phyloP scores from a whole-genome alignment of 2,797 vertebrate species.

The Danio albolineatus region DNA sequence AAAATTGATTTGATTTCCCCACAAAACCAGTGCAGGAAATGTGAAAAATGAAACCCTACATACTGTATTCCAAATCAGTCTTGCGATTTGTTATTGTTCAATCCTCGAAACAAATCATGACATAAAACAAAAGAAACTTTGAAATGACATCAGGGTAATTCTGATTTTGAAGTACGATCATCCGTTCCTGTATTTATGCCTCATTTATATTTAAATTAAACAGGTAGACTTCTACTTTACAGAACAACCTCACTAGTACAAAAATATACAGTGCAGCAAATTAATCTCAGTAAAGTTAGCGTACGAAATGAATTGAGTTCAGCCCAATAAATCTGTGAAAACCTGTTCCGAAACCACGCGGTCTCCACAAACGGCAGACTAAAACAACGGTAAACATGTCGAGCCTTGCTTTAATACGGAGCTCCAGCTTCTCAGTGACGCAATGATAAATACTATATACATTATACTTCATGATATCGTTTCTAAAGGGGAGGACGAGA shows the following conservation, averaged over 20 bases:
- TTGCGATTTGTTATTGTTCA: background rate
- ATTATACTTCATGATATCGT: slow-evolving; percentile 73
- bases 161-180: slow-evolving; percentile 5
- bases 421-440: slow-evolving; percentile 70
- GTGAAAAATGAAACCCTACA: background rate
- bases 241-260: slow-evolving; percentile 47
- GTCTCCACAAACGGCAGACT: slow-evolving; percentile 34
- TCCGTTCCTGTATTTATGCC: background rate
- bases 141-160: background rate
- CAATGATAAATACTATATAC: slow-evolving; percentile 81
- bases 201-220: slow-evolving; percentile 38
- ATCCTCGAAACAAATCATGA: slow-evolving; percentile 7
- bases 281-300: slow-evolving; percentile 33
- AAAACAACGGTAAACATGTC: slow-evolving; percentile 10
- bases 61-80: background rate
- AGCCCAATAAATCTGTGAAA: slow-evolving; percentile 35
- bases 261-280: slow-evolving; percentile 61
- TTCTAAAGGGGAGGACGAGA: slow-evolving; percentile 65
- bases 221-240: slow-evolving; percentile 43
- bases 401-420: slow-evolving; percentile 57
- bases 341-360: slow-evolving; percentile 29
- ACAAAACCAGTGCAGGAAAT: background rate
- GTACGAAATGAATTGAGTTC: slow-evolving; percentile 34
- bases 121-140: slow-evolving; percentile 7
- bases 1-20: background rate